phyloP scores from a whole-genome alignment of 2,797 vertebrate genomes.

The Catostomus latipinnis region DNA sequence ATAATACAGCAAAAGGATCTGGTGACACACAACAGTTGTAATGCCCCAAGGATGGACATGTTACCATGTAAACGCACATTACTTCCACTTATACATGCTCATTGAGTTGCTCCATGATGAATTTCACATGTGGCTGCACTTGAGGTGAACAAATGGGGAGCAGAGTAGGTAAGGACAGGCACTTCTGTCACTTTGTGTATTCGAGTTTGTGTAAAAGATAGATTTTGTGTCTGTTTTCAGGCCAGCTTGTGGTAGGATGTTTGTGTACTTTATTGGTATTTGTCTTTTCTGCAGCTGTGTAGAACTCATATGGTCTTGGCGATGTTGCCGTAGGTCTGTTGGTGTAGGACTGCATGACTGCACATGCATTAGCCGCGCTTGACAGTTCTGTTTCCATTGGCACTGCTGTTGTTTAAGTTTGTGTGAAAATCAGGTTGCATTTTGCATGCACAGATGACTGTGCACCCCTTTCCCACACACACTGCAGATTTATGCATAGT shows the following conservation, averaged over 20 bases:
- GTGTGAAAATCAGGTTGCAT: constrained; percentile 56
- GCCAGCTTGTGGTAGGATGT: not conserved
- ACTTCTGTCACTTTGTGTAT: no score
- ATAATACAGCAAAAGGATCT: no score
- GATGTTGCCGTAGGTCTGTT: constrained; percentile 2
- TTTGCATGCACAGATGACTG: constrained; percentile 70
- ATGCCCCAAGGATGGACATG: constrained; percentile 4
- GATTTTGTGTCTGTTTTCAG: no score
- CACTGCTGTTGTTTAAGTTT: constrained; percentile 54
- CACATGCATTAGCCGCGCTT: constrained; percentile 12
- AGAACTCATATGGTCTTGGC: constrained; percentile 5
- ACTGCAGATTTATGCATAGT: not conserved
- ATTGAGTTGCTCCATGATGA: constrained; percentile 42
- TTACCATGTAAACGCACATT: constrained; percentile 27
- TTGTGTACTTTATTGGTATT: constrained; percentile 3
- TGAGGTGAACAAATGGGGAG: constrained; percentile 4
- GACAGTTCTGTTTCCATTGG: constrained; percentile 6
- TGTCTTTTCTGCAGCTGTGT: constrained; percentile 18
- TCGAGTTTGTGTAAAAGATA: no score
- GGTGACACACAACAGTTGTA: not conserved
- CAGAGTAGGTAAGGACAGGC: not conserved
- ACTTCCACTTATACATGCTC: constrained; percentile 36
- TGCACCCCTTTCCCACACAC: constrained; percentile 34
- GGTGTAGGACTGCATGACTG: constrained; percentile 16
- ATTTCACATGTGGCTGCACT: constrained; percentile 46